Percentiles rank a stretch among this genome's conserved stretches.
These are phyloP conservation scores for Coranthus polyacanthus DNA, from an alignment of 2,797 vertebrate species.

Conservation along the genomic window DNA sequence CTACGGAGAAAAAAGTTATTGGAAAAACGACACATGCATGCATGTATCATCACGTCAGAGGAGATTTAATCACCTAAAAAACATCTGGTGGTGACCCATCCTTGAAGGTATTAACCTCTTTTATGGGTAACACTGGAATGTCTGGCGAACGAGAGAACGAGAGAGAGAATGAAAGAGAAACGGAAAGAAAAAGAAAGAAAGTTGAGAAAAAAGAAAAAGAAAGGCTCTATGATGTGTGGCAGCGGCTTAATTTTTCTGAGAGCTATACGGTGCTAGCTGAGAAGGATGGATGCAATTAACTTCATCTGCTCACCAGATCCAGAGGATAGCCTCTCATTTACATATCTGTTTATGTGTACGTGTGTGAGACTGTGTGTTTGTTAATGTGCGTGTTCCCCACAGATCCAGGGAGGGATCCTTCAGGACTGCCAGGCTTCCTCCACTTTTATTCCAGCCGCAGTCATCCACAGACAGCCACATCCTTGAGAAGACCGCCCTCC, in stretches of 20 bases:
- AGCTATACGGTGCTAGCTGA: conserved; percentile 12
- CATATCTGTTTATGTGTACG: conserved; percentile 39
- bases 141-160: conserved; percentile 2
- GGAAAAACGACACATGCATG: conserved; percentile 11
- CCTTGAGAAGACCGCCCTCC: conserved; percentile 12
- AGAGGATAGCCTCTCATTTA: conserved; percentile 64
- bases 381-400: conserved; percentile 15
- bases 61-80: conserved; percentile 24
- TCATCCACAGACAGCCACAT: conserved; percentile 53
- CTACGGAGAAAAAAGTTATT: not conserved
- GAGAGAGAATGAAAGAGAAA: conserved; percentile 6
- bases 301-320: conserved; percentile 69
- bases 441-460: conserved; percentile 63
- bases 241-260: conserved; percentile 39
- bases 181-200: conserved; percentile 6
- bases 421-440: conserved; percentile 54
- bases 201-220: conserved; percentile 14
- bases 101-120: conserved; percentile 30
- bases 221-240: conserved; percentile 13
- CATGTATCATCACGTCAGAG: conserved; percentile 29
- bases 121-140: conserved; percentile 39
- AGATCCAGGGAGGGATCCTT: conserved; percentile 39
- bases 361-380: conserved; percentile 18
- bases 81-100: conserved; percentile 51
- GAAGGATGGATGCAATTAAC: conserved; percentile 70